Evolutionary conservation across 92 coral and sea anemone species (phyloP).

Genomic region (Muricea muricata): DNA sequence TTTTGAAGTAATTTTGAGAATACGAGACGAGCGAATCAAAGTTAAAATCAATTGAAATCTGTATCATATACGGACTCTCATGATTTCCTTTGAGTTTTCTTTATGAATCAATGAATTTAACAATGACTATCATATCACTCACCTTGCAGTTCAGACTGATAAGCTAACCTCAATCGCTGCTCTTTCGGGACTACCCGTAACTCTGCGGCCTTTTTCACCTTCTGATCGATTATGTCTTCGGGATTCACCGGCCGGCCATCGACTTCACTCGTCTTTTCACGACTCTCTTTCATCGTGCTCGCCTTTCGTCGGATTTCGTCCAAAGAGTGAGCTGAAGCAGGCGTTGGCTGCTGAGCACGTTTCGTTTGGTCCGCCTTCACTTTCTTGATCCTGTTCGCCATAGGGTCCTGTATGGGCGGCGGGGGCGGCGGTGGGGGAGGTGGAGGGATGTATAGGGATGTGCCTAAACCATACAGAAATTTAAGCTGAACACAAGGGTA

Average conservation of each 20-base stretch:
- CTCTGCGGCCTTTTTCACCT: slow-evolving; percentile 46
- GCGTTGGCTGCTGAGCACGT: not conserved
- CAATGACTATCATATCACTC: too few species aligned
- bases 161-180: slow-evolving; percentile 61
- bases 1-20: too few species aligned
- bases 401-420: slow-evolving; percentile 56
- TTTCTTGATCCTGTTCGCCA: slow-evolving; percentile 10
- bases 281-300: slow-evolving; percentile 9
- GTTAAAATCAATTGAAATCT: too few species aligned
- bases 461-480: not conserved
- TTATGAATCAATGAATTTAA: too few species aligned
- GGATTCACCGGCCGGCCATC: slow-evolving; percentile 31
- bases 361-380: slow-evolving; percentile 13
- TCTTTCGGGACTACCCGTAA: slow-evolving; percentile 72
- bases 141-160: slow-evolving; percentile 77
- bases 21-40: too few species aligned
- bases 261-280: slow-evolving; percentile 37
- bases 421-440: slow-evolving; percentile 49
- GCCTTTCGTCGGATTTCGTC: slow-evolving; percentile 36
- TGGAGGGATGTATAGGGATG: slow-evolving; percentile 37
- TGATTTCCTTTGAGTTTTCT: too few species aligned
- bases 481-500: not conserved
- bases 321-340: slow-evolving; percentile 12
- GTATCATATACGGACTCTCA: too few species aligned
- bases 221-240: slow-evolving; percentile 25